Evolutionary conservation across 2,888 invertebrate species (phyloP).

Genomic region (Pediacus dermestoides): DNA sequence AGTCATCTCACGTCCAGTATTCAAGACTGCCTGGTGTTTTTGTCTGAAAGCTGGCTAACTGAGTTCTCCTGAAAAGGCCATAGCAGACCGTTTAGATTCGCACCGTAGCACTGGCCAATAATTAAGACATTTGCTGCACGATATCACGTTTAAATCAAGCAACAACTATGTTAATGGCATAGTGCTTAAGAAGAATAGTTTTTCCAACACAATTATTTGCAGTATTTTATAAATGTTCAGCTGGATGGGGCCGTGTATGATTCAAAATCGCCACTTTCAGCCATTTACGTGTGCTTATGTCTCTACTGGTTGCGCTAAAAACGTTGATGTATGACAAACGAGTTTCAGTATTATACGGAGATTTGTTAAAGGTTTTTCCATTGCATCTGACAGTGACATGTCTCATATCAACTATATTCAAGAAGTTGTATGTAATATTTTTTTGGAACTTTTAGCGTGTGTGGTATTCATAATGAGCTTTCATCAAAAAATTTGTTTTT

Average conservation of each 20-base stretch:
- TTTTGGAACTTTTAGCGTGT: too few species aligned
- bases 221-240: slow-evolving; percentile 24
- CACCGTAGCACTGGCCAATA: slow-evolving; percentile 47
- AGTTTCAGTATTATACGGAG: too few species aligned
- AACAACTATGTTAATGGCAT: slow-evolving; percentile 50
- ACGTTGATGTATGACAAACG: too few species aligned
- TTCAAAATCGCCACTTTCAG: slow-evolving; percentile 23
- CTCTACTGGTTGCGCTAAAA: slow-evolving; percentile 34
- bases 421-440: too few species aligned
- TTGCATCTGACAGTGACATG: too few species aligned
- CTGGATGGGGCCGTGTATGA: too few species aligned
- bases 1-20: slow-evolving; percentile 45
- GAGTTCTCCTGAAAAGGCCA: slow-evolving; percentile 49
- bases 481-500: too few species aligned
- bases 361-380: too few species aligned
- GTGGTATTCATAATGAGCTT: too few species aligned
- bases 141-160: slow-evolving; percentile 51
- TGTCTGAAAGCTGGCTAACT: slow-evolving; percentile 42
- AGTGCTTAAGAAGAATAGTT: background rate
- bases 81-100: slow-evolving; percentile 51
- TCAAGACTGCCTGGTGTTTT: slow-evolving; percentile 43
- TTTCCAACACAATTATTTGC: slow-evolving; percentile 7
- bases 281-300: slow-evolving; percentile 41
- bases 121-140: slow-evolving; percentile 51
- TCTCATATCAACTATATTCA: too few species aligned